Evolutionary conservation across 2,113 vertebrate genomes (phyloP), one percentile per base, ranked within the genome.

Genomic region (Upupa epops): DNA sequence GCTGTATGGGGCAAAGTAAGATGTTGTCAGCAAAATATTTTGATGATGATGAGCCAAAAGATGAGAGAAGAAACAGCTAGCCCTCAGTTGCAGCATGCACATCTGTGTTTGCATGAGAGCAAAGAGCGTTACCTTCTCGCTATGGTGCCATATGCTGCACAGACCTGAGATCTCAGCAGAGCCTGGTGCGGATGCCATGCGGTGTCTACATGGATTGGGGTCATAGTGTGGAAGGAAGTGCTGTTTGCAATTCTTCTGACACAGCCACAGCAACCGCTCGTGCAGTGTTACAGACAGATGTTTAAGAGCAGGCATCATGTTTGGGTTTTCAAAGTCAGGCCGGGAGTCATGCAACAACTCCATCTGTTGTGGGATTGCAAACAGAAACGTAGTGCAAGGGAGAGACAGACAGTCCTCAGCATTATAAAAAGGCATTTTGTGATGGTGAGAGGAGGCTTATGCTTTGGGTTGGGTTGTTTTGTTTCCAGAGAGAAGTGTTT

Each of bases 361-460:
- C 73, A 93, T 92, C 83, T 94, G 95, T 74, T 94, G 69, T 28
- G 63, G 80, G 68, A 63, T 10, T 93, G 77, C 88, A 76, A 87
- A 86, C 73, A 95, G 93, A 94, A 79, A 49, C 11, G 21, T 63
- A 76, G 74, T 25, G 37, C 22, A 61, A 69, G 59, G 61, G 51
- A 90, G 84, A 86, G 88, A 31, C 80, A 83, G 73, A 42, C 49
- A 13, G 2, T 81, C 54, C 21, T 84, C 55, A 42, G 56, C 72
- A 88, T 94, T 95, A 66, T 89, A 95, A 96, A 92, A 78, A 24
- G 14, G 70, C 29, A 19, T 84, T 95, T 86, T 92, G 46, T 49
- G 54, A 56, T 61, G 48, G 61, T 64, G 60, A 89, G 74, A 93
- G 61, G 70, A 74, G 92, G 36, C 74, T 72, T 79, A 54, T 60